A percentile compares a stretch with the other conserved stretches of the same genome.
Evolutionary conservation across 2,113 vertebrate species (phyloP).

Genomic region (Rousettus leschenaultii): DNA sequence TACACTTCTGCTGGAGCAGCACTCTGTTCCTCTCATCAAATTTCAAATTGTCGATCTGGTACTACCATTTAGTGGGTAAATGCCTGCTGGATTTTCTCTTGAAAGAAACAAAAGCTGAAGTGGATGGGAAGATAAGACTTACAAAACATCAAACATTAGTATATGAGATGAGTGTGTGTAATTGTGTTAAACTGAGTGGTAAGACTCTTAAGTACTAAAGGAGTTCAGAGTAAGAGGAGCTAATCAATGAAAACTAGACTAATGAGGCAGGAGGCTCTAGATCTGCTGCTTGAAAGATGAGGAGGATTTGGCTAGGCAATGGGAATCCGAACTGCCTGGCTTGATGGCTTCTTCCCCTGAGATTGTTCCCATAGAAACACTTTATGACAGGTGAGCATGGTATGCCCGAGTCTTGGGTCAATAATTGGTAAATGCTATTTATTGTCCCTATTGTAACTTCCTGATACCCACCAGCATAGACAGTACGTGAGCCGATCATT

Average conservation of each 20-base stretch:
- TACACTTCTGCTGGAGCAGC: background rate
- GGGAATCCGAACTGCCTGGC: slow-evolving; percentile 27
- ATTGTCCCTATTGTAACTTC: background rate
- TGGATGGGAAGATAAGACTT: background rate
- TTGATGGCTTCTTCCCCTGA: background rate
- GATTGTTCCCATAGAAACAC: slow-evolving; percentile 23
- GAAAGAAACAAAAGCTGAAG: background rate
- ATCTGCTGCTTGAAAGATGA: slow-evolving; percentile 15
- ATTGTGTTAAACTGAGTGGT: background rate
- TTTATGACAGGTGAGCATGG: slow-evolving; percentile 31
- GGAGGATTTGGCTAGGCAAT: background rate
- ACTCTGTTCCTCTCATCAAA: background rate
- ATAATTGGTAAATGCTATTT: background rate
- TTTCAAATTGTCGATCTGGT: background rate
- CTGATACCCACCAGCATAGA: background rate
- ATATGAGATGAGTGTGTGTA: background rate
- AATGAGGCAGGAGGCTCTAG: background rate
- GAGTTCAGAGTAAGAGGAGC: background rate
- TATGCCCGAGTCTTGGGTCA: background rate
- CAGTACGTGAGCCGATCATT: background rate
- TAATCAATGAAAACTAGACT: background rate
- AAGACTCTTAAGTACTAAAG: background rate
- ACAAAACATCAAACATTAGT: background rate
- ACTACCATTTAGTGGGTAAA: background rate
- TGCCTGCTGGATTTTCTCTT: background rate